Conservation (phyloP, 2,888 invertebrate genomes). For the Disparrhopalites patrizii region DNA sequence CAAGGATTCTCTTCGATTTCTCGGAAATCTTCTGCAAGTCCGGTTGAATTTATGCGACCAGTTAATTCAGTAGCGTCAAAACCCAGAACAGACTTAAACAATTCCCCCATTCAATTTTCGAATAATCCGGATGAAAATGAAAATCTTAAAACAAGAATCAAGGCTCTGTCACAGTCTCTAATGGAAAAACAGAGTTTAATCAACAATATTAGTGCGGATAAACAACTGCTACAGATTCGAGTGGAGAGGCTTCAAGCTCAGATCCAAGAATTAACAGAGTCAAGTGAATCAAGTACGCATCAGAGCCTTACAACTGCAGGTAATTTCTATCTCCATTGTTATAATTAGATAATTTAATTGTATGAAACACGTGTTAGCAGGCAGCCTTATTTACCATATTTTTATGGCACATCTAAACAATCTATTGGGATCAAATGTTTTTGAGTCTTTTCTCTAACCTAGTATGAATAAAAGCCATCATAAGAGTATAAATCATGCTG, state of each 20-base stretch:
- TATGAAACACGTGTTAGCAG: too few species aligned
- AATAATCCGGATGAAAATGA: slow-evolving; percentile 26
- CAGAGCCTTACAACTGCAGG: slow-evolving; percentile 42
- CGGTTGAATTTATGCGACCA: neutral
- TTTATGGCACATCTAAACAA: neutral
- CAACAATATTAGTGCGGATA: slow-evolving; percentile 46
- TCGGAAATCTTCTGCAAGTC: slow-evolving; percentile 8
- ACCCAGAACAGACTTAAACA: too few species aligned
- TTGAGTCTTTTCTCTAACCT: too few species aligned
- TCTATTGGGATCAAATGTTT: neutral
- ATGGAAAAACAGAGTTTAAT: slow-evolving; percentile 47
- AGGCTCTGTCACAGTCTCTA: slow-evolving; percentile 46
- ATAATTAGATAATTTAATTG: neutral
- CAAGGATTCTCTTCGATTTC: neutral
- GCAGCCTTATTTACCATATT: neutral
- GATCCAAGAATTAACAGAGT: slow-evolving; percentile 31
- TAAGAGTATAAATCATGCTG: too few species aligned
- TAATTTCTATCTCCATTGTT: slow-evolving; percentile 16
- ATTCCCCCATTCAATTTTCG: too few species aligned
- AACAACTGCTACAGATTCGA: slow-evolving; percentile 46
- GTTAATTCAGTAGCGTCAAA: neutral
- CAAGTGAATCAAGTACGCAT: slow-evolving; percentile 29
- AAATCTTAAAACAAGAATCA: slow-evolving; percentile 45
- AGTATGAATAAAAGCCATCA: too few species aligned
- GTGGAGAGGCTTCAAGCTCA: slow-evolving; percentile 45